A percentile compares a stretch with the other conserved stretches of the same genome.
Evolutionary conservation across 2,797 vertebrate genomes (phyloP).

Genomic region (Sebastes reedi): DNA sequence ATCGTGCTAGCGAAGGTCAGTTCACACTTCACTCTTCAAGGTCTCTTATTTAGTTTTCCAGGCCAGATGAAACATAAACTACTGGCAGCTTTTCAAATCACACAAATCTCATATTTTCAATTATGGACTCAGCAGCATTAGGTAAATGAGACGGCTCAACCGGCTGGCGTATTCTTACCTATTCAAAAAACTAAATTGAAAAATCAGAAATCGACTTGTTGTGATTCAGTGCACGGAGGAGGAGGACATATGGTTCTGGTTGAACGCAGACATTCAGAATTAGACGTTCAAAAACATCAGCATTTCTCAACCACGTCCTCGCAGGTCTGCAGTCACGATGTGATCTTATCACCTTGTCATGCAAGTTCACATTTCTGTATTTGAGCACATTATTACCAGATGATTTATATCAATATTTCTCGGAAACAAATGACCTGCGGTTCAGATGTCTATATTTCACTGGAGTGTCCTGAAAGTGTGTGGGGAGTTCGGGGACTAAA

Average conservation of each 20-base stretch:
- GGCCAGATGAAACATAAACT: slow-evolving; percentile 20
- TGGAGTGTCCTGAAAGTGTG: neutral
- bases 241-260: slow-evolving; percentile 32
- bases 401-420: neutral
- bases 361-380: neutral
- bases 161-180: neutral
- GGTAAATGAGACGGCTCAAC: neutral
- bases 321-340: neutral
- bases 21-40: neutral
- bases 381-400: neutral
- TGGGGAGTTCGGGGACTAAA: neutral
- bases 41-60: slow-evolving; percentile 18
- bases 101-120: slow-evolving; percentile 5
- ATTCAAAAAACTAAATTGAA: neutral
- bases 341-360: slow-evolving; percentile 10
- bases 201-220: neutral
- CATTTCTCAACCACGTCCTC: neutral
- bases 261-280: slow-evolving; percentile 1
- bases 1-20: neutral
- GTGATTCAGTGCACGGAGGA: neutral
- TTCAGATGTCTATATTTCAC: neutral
- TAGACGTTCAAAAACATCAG: neutral
- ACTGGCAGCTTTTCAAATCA: slow-evolving; percentile 14
- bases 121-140: neutral
- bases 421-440: neutral